Evolutionary conservation across 2,113 vertebrate species (phyloP).

Genomic region (Murina feae): DNA sequence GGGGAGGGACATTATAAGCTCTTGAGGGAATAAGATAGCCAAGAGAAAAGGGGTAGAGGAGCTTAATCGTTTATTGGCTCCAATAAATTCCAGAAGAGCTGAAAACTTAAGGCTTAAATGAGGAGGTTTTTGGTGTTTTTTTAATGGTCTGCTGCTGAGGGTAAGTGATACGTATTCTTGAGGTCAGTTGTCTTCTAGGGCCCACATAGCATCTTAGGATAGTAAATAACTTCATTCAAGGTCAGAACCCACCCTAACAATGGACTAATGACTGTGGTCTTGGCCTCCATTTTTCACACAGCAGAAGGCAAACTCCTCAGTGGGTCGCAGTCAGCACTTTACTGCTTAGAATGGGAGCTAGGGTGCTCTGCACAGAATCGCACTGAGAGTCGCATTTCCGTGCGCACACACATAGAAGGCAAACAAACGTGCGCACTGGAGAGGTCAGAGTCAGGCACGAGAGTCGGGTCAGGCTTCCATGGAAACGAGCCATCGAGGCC

Average conservation of each 20-base stretch:
- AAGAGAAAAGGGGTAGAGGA: not conserved
- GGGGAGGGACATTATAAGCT: not conserved
- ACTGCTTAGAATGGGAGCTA: not conserved
- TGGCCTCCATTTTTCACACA: not conserved
- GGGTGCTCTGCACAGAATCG: not conserved
- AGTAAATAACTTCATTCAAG: not conserved
- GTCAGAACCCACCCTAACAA: not conserved
- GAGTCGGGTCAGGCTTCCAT: not conserved
- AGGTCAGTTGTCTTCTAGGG: not conserved
- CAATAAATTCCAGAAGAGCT: not conserved
- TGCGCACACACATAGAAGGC: not conserved
- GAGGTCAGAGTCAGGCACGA: not conserved
- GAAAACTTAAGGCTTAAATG: not conserved
- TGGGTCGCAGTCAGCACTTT: not conserved
- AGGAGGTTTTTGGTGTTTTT: not conserved
- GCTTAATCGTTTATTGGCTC: not conserved
- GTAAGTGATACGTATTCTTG: not conserved
- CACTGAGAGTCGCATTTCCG: not conserved
- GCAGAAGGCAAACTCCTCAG: not conserved
- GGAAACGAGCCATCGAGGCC: not conserved
- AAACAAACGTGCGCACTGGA: not conserved
- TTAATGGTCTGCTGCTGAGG: not conserved
- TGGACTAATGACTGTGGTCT: not conserved
- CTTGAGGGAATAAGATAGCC: not conserved
- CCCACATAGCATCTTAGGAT: not conserved